Base-by-base conservation (phyloP, 2,113 vertebrate species). In the Phalacrocorax pelagicus region DNA sequence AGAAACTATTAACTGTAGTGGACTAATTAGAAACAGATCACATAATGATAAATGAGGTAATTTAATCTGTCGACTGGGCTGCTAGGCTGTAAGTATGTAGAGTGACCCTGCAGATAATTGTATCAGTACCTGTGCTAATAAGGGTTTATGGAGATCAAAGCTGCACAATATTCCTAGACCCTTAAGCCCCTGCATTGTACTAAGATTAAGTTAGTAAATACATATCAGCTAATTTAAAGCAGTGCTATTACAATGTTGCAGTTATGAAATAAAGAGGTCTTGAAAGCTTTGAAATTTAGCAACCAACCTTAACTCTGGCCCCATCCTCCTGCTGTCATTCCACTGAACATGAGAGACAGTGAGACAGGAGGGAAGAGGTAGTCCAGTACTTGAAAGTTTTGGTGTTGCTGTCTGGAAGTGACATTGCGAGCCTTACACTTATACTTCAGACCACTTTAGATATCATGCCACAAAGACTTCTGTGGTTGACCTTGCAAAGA, bases 21-120 rank as follows among this genome's bases (percentile, higher is more conserved):
- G 84, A 88, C 74, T 96, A 95, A 96, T 96, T 95, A 97, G 89
- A 96, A 97, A 86, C 92, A 96, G 89, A 93, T 95, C 94, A 92
- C 75, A 84, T 40, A 36, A 94, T 97, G 95, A 96, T 95, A 95
- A 95, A 96, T 96, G 89, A 95, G 58, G 84, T 83, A 92, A 89
- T 95, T 93, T 90, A 88, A 86, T 94, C 40, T 95, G 94, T 44
- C 91, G 89, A 89, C 90, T 93, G 72, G 75, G 79, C 81, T 90
- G 62, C 75, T 94, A 95, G 79, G 23, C 75, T 94, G 13, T 54
- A 78, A 95, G 86, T 72, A 91, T 47, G 81, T 75, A 67, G 79
- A 74, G 79, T 69, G 86, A 96, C 86, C 74, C 67, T 89, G 61
- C 49, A 95, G 81, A 94, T 96, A 95, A 95, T 95, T 95, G 85